A percentile compares a stretch with the other conserved stretches of the same genome.
Conservation (phyloP, 2,113 vertebrate genomes). For the Hydropotes inermis region DNA sequence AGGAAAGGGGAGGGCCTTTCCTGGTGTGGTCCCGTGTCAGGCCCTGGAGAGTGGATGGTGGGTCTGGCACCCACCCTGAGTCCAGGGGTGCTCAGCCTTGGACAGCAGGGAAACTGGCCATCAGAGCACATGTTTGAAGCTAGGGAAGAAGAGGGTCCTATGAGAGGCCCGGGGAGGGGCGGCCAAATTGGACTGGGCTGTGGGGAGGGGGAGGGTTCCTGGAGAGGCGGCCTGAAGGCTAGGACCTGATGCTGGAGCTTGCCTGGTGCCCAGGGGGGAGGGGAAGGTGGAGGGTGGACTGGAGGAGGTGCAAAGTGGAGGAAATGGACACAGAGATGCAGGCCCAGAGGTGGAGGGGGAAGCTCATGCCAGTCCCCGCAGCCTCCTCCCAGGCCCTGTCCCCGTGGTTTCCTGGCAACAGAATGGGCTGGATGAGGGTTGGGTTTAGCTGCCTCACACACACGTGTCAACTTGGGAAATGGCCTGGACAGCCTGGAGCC, state of each 20-base stretch:
- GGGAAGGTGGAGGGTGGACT: accelerated
- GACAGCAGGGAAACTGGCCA: not conserved
- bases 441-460: not conserved
- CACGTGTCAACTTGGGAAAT: not conserved
- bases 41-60: not conserved
- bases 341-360: not conserved
- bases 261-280: not conserved
- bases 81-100: not conserved
- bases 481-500: not conserved
- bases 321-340: not conserved
- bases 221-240: not conserved
- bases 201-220: not conserved
- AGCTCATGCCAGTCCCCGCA: accelerated
- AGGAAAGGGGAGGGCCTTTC: not conserved
- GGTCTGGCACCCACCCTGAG: accelerated
- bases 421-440: not conserved
- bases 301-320: not conserved
- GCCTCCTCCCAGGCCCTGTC: not conserved
- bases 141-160: not conserved
- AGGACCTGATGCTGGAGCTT: not conserved
- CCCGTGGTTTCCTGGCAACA: not conserved
- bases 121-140: not conserved
- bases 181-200: too few species aligned
- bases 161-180: not conserved
- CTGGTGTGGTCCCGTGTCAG: not conserved